These are phyloP conservation scores for Lucifuga dentata DNA, from an alignment of 2,113 vertebrate genomes.

Conservation along the genomic window DNA sequence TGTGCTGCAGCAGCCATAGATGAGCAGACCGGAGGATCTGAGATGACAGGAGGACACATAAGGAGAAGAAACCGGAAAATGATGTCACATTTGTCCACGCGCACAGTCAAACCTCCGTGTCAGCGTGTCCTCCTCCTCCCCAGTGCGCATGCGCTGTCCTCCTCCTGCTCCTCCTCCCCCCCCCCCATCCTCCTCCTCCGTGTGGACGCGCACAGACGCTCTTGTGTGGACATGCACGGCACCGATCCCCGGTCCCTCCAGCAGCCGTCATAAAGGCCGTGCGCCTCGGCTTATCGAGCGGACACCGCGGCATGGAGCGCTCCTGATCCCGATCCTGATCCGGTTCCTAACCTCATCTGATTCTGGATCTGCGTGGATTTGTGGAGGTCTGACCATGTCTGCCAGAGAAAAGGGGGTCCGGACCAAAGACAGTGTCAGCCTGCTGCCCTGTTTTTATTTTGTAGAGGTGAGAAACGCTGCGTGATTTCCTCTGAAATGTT, in stretches of 20 bases:
- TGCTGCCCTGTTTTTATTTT: slow-evolving; percentile 98
- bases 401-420: slow-evolving; percentile 88
- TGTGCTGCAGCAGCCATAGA: no score
- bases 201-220: slow-evolving; percentile 41
- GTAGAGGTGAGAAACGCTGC: slow-evolving; percentile 90
- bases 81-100: not conserved
- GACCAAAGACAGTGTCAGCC: slow-evolving; percentile 95
- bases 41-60: not conserved
- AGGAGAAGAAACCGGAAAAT: no score
- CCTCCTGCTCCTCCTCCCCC: not conserved
- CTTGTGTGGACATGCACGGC: slow-evolving; percentile 18
- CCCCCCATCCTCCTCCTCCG: not conserved
- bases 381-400: slow-evolving; percentile 85
- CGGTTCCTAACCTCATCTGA: slow-evolving; percentile 15
- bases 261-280: not conserved
- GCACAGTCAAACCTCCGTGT: not conserved
- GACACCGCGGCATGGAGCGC: slow-evolving; percentile 52
- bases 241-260: slow-evolving; percentile 11
- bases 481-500: not conserved
- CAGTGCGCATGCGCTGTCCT: slow-evolving; percentile 68
- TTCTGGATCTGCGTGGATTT: slow-evolving; percentile 41
- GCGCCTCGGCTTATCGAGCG: not conserved
- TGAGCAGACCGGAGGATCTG: no score
- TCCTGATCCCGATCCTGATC: slow-evolving; percentile 59
- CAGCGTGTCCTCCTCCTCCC: not conserved